Evolutionary conservation across 2,113 vertebrate genomes (phyloP).

Genomic region (Pelusios castaneus): DNA sequence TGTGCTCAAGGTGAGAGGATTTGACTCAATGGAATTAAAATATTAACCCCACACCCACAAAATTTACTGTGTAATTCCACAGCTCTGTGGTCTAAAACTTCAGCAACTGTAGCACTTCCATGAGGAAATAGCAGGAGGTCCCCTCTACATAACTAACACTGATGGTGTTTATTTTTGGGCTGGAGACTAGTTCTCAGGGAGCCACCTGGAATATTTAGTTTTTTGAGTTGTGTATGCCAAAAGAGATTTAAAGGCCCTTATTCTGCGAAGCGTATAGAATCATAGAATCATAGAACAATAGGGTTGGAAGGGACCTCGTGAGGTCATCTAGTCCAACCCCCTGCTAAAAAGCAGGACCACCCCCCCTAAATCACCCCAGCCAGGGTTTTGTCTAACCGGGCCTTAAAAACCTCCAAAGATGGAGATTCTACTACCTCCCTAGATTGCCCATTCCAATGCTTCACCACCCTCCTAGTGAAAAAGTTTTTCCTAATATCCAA

Average conservation of each 20-base stretch:
- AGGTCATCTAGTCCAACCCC: no score
- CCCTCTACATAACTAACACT: conserved; percentile 32
- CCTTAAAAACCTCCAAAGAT: no score
- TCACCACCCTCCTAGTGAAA: no score
- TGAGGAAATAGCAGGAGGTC: background rate
- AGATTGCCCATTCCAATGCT: no score
- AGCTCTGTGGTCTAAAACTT: background rate
- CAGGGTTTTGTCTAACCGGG: no score
- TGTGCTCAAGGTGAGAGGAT: background rate
- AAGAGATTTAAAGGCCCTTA: background rate
- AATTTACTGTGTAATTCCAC: background rate
- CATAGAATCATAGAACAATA: no score
- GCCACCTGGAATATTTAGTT: background rate
- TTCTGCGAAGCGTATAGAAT: no score
- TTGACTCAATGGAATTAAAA: background rate
- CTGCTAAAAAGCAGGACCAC: no score
- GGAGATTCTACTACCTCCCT: no score
- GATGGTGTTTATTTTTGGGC: conserved; percentile 11
- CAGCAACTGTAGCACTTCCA: conserved; percentile 20
- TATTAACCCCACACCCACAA: background rate
- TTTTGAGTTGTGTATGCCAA: background rate
- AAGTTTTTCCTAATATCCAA: no score
- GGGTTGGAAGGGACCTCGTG: no score
- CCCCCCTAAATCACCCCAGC: no score
- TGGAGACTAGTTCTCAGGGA: background rate